Evolutionary conservation across 1,140 invertebrate species (phyloP), one percentile per base, ranked within the genome.

Genomic region (Drosophila mauritiana): DNA sequence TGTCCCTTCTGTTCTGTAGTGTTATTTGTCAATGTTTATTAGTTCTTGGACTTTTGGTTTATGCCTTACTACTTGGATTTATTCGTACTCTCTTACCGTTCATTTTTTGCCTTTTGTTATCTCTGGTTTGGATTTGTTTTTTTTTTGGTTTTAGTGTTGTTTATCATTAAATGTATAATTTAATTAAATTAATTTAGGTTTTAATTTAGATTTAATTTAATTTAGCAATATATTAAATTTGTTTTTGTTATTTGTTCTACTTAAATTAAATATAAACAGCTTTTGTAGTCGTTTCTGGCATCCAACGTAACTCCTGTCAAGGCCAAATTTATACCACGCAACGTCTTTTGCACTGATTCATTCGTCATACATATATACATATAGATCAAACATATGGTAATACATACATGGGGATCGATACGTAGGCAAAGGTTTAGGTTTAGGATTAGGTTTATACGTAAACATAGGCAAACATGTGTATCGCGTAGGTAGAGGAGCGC

Each of bases 201-300:
- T 69, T 56, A 48, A 69, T 69, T 56, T 69, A 69, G 36, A 70
- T 74, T 51, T 74, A 85, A 72, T 78, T 73, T 73, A 81, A 83
- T 89, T 80, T 89, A 89, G 77, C 77, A 73, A 80, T 89, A 89
- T 72, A 73, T 88, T 78, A 64, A 72, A 70, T 83, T 81, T 76
- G 65, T 83, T 89, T 88, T 89, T 90, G 73, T 88, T 86, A 90
- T 90, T 90, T 92, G 81, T 91, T 91, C 91, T 91, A 91, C 89
- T 92, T 89, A 91, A 90, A 91, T 74, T 90, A 85, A 91, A 91
- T 84, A 90, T 88, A 92, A 91, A 92, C 90, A 91, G 90, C 88
- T 84, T 92, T 92, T 91, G 91, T 91, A 81, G 91, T 92, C 90
- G 89, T 88, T 90, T 92, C 91, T 92, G 91, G 91, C 88, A 92